Conservation (phyloP, 2,113 vertebrate genomes). For the Labeo catla region DNA sequence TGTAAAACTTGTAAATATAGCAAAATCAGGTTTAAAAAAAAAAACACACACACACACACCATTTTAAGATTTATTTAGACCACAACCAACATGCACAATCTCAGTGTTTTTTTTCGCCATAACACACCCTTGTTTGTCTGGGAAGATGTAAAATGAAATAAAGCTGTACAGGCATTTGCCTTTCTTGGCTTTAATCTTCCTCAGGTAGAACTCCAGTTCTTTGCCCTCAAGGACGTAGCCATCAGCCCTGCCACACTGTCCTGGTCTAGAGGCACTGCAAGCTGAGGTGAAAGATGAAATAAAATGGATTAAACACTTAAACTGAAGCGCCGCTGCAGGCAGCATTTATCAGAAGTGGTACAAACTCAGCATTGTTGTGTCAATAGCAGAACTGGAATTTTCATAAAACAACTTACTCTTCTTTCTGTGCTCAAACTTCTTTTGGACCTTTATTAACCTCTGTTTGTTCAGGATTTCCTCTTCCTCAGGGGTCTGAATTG, state of each 20-base stretch:
- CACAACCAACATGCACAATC: background rate
- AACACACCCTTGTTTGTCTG: slow-evolving; percentile 89
- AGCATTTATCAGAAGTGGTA: slow-evolving; percentile 51
- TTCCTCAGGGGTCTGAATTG: slow-evolving; percentile 89
- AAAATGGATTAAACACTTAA: background rate
- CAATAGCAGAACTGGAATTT: slow-evolving; percentile 88
- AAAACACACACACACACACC: too few species aligned
- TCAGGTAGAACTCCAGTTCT: slow-evolving; percentile 96
- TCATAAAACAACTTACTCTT: slow-evolving; percentile 83
- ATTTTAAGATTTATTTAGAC: background rate
- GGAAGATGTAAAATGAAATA: slow-evolving; percentile 88
- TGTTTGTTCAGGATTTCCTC: slow-evolving; percentile 98
- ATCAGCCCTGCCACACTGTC: slow-evolving; percentile 95
- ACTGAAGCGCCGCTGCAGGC: background rate
- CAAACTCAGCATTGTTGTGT: slow-evolving; percentile 72
- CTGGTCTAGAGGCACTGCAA: slow-evolving; percentile 93
- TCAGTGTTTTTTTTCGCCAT: background rate
- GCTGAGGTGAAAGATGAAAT: slow-evolving; percentile 74
- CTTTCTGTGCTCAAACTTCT: slow-evolving; percentile 95
- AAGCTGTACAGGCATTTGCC: slow-evolving; percentile 80
- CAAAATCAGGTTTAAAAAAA: too few species aligned
- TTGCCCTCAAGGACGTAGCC: slow-evolving; percentile 96
- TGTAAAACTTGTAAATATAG: background rate
- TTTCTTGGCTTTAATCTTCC: slow-evolving; percentile 99
- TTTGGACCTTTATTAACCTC: slow-evolving; percentile 96